Percentiles rank a stretch among this genome's conserved stretches.
Evolutionary conservation across 2,888 invertebrate species (phyloP).

Genomic region (Agrochola macilenta): DNA sequence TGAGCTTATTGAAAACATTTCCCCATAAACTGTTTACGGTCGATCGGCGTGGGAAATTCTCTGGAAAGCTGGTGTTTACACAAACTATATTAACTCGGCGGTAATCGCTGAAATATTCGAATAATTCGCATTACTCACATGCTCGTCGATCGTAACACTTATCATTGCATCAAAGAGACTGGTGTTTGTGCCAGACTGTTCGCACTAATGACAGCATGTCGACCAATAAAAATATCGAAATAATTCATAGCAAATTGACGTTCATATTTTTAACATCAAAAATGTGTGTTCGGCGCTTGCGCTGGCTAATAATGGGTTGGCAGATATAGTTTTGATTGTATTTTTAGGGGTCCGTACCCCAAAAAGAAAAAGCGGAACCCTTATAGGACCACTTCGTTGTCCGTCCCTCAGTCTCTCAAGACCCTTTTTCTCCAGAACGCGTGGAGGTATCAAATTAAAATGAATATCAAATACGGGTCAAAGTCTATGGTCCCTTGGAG

Average conservation of each 20-base stretch:
- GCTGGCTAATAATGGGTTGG: slow-evolving; percentile 2
- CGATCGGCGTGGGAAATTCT: slow-evolving; percentile 65
- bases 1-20: slow-evolving; percentile 58
- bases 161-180: slow-evolving; percentile 49
- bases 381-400: too few species aligned
- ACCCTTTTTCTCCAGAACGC: too few species aligned
- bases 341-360: too few species aligned
- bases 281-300: slow-evolving; percentile 13
- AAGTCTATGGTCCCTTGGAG: too few species aligned
- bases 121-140: slow-evolving; percentile 70
- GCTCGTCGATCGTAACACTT: slow-evolving; percentile 54
- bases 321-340: slow-evolving; percentile 7
- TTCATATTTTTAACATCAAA: slow-evolving; percentile 35
- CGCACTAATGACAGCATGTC: slow-evolving; percentile 19
- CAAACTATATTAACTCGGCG: slow-evolving; percentile 66
- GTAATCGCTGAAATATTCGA: slow-evolving; percentile 73
- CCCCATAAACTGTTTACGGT: slow-evolving; percentile 41
- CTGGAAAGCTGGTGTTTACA: slow-evolving; percentile 69
- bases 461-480: too few species aligned
- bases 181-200: slow-evolving; percentile 48
- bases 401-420: too few species aligned
- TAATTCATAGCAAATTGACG: slow-evolving; percentile 46
- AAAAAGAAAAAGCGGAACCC: too few species aligned
- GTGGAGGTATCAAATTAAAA: too few species aligned
- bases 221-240: slow-evolving; percentile 39